Base-by-base conservation (phyloP, 2,888 invertebrate species). In the Drosophila falleni region DNA sequence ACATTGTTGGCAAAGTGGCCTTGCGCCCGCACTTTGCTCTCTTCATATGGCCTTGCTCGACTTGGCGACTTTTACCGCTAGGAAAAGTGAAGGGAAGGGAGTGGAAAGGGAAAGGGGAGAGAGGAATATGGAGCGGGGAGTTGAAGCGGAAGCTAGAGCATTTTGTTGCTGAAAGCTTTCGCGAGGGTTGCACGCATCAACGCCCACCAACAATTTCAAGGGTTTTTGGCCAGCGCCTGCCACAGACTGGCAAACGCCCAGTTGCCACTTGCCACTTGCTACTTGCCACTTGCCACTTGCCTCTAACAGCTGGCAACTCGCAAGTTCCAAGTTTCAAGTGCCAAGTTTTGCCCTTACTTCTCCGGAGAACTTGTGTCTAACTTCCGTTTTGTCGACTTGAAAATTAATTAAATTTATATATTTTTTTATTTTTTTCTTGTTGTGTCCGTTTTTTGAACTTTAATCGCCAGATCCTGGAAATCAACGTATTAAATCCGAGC, bases 401-500 rank as follows among this genome's bases (percentile, higher is more conserved):
- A 82, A 81, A 75, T 71, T 77, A 74, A 77, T 72, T 84, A 78
- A 81, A 86, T 88, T 88, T 75, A 78, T 44, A 44, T 54, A 37
- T n/a, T 8, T 31, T 19, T 29, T 56, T 44, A 44, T 54, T n/a
- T n/a, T 8, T 31, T 19, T 29, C 44, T 80, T 75, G 65, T 63
- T 79, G 62, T 74, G 70, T 75, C 60, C 53, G 42, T 49, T 78
- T 47, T 58, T 41, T 23, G 37, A 58, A 75, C 58, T 78, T 70
- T 66, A 76, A 84, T 74, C 71, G 33, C n/a, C 69, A 87, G 86
- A 87, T 89, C 77, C 83, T 44, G 90, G 84, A 89, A 80, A 78
- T 78, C 93, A 93, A 73, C 93, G 94, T 79, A 94, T 94, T 78
- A 94, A 94, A 91, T 93, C 94, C 53, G 94, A 95, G 91, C 94